Conservation (phyloP, 2,888 invertebrate genomes). For the Cyrtodaria siliqua region DNA sequence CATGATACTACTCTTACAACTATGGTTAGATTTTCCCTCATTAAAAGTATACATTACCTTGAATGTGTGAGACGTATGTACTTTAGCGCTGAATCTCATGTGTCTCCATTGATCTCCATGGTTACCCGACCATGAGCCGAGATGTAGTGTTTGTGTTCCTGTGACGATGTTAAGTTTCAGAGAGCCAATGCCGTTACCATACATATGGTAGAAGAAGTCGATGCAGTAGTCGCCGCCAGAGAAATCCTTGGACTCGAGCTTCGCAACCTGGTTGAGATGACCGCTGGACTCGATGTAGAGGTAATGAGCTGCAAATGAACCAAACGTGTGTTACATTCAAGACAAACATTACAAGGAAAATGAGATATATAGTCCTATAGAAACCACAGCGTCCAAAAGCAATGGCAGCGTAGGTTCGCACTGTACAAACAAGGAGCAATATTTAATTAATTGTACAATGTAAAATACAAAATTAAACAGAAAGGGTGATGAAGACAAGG, state of each 20-base stretch:
- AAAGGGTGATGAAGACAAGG: too few relatives aligned
- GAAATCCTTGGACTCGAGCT: constrained; percentile 63
- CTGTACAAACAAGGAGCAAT: too few relatives aligned
- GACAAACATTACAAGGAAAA: too few relatives aligned
- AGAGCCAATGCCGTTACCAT: constrained; percentile 70
- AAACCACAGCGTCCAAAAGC: too few relatives aligned
- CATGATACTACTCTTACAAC: too few relatives aligned
- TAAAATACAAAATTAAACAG: too few relatives aligned
- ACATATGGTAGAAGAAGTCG: constrained; percentile 77
- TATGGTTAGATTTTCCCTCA: too few relatives aligned
- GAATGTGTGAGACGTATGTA: constrained; percentile 52
- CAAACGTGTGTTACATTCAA: too few relatives aligned
- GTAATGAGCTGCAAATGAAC: constrained; percentile 70
- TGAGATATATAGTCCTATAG: too few relatives aligned
- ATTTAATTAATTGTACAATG: too few relatives aligned
- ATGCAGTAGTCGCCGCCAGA: constrained; percentile 74
- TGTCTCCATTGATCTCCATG: constrained; percentile 66
- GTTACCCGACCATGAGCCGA: constrained; percentile 62
- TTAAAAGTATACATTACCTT: constrained; percentile 48
- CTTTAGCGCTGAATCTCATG: constrained; percentile 56
- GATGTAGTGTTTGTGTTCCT: constrained; percentile 34
- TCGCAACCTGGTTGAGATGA: constrained; percentile 60
- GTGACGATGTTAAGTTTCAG: constrained; percentile 62
- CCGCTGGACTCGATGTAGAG: constrained; percentile 75
- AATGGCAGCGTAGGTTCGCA: too few relatives aligned